Percentiles rank a stretch among this genome's conserved stretches.
phyloP scores from a whole-genome alignment of 2,888 invertebrate species.

The Polymixis lichenea region DNA sequence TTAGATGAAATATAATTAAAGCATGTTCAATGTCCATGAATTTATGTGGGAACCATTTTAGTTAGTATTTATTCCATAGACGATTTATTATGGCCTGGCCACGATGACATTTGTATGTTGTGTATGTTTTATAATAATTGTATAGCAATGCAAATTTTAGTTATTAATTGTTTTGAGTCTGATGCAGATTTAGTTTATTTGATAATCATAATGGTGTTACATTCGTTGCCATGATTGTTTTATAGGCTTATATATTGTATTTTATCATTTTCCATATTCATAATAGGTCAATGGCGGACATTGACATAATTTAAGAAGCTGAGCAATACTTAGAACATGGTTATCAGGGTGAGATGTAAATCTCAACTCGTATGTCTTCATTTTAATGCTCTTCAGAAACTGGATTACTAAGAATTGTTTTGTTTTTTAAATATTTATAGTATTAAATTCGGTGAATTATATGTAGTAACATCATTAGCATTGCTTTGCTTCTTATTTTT shows the following conservation, averaged over 20 bases:
- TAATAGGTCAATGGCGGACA: slow-evolving; percentile 30
- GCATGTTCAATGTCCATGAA: slow-evolving; percentile 78
- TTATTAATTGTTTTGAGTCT: slow-evolving; percentile 80
- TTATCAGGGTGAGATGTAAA: slow-evolving; percentile 52
- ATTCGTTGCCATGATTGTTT: slow-evolving; percentile 75
- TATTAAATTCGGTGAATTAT: slow-evolving; percentile 24
- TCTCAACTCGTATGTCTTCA: slow-evolving; percentile 34
- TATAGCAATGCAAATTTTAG: slow-evolving; percentile 85
- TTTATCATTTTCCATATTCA: slow-evolving; percentile 45
- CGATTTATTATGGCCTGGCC: slow-evolving; percentile 80
- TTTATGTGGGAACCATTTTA: slow-evolving; percentile 79
- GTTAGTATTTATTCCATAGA: slow-evolving; percentile 81
- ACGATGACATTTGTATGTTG: slow-evolving; percentile 82
- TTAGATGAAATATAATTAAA: slow-evolving; percentile 80
- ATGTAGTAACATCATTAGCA: slow-evolving; percentile 23
- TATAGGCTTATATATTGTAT: slow-evolving; percentile 61
- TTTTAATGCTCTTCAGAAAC: slow-evolving; percentile 27
- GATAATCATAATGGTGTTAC: slow-evolving; percentile 62
- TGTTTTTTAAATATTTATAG: slow-evolving; percentile 20
- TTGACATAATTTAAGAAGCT: slow-evolving; percentile 52
- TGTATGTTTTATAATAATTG: slow-evolving; percentile 78
- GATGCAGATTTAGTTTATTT: slow-evolving; percentile 86
- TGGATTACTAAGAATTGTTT: slow-evolving; percentile 5
- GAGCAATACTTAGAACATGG: slow-evolving; percentile 64
- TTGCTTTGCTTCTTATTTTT: slow-evolving; percentile 58